phyloP scores from a whole-genome alignment of 2,113 vertebrate species.

The Pipa parva region DNA sequence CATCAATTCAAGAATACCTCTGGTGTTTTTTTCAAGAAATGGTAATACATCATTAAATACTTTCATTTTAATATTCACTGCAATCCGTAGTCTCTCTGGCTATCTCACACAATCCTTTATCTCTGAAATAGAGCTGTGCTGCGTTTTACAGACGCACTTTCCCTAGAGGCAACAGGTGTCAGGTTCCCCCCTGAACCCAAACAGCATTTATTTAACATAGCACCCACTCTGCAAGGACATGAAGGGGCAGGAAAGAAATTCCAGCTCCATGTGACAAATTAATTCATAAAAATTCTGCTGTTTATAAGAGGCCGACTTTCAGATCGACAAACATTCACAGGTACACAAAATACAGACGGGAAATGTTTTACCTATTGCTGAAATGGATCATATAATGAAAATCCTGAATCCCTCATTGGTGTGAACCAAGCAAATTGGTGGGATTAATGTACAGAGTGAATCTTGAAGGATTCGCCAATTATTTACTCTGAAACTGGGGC shows the following conservation, averaged over 20 bases:
- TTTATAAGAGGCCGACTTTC: neutral
- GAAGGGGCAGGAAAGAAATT: conserved; percentile 33
- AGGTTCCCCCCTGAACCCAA: conserved; percentile 28
- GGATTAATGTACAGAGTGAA: too few species aligned
- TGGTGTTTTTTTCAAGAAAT: conserved; percentile 56
- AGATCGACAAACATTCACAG: too few species aligned
- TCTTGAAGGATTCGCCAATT: too few species aligned
- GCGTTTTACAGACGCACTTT: conserved; percentile 50
- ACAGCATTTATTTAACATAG: conserved; percentile 36
- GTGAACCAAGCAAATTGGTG: too few species aligned
- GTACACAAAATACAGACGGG: too few species aligned
- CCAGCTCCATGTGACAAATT: conserved; percentile 19
- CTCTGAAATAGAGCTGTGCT: conserved; percentile 53
- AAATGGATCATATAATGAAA: too few species aligned
- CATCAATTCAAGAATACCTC: conserved; percentile 56
- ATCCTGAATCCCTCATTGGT: too few species aligned
- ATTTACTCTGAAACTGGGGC: too few species aligned
- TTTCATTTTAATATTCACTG: conserved; percentile 59
- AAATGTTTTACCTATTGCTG: too few species aligned
- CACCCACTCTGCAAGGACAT: conserved; percentile 19
- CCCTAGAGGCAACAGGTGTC: conserved; percentile 41
- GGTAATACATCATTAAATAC: conserved; percentile 49
- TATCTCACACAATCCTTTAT: conserved; percentile 52
- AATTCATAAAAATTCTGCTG: conserved; percentile 25
- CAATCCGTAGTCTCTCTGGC: conserved; percentile 47